Conservation (phyloP, 2,888 invertebrate genomes). For the Tinea trinotella region DNA sequence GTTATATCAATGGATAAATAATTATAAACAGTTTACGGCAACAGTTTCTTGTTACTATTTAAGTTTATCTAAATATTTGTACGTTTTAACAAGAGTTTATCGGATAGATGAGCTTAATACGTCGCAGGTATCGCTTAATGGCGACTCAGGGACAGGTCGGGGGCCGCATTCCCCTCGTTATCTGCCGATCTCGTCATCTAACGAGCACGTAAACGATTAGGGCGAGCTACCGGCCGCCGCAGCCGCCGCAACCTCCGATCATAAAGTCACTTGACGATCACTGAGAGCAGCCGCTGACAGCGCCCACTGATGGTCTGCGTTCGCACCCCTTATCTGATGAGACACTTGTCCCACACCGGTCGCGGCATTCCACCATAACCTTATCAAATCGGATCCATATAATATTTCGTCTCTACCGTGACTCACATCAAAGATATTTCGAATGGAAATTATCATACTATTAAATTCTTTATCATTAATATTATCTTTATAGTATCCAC, state of each 20-base stretch:
- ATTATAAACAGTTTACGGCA: background rate
- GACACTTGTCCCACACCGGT: slow-evolving; percentile 5
- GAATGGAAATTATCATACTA: slow-evolving; percentile 10
- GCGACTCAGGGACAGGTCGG: slow-evolving; percentile 1
- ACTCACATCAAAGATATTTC: background rate
- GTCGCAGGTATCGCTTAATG: slow-evolving; percentile 14
- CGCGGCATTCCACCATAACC: background rate
- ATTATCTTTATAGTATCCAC: background rate
- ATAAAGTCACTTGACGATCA: slow-evolving; percentile 13
- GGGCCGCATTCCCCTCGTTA: slow-evolving; percentile 15
- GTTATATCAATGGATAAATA: background rate
- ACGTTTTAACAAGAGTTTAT: slow-evolving; percentile 2
- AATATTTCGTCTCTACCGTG: background rate
- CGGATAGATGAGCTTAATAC: slow-evolving; percentile 2
- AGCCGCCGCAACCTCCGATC: background rate
- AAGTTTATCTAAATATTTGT: slow-evolving; percentile 9
- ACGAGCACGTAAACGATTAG: slow-evolving; percentile 18
- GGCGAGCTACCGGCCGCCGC: slow-evolving; percentile 16
- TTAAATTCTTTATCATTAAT: background rate
- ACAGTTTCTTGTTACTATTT: slow-evolving; percentile 9
- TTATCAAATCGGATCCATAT: slow-evolving; percentile 2
- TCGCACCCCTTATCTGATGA: slow-evolving; percentile 16
- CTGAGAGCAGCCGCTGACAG: slow-evolving; percentile 1
- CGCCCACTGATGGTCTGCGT: slow-evolving; percentile 7
- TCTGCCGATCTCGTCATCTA: slow-evolving; percentile 17